Evolutionary conservation across 2,113 vertebrate genomes (phyloP).

Genomic region (Myiagra hebetior): DNA sequence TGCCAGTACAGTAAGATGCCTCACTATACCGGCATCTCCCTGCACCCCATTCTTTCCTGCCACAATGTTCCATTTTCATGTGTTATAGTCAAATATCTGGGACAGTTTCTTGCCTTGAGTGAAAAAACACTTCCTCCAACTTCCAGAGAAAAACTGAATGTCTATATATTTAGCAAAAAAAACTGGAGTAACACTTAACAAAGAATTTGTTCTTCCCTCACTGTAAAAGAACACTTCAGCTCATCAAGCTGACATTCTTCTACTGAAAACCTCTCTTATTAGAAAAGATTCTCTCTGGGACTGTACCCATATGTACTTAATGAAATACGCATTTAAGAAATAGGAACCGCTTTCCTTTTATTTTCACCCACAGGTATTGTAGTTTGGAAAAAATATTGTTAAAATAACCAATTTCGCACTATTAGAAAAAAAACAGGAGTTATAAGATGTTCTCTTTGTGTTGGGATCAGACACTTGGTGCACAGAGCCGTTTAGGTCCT

Average conservation of each 20-base stretch:
- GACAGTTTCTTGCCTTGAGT: constrained; percentile 8
- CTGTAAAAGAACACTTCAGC: background rate
- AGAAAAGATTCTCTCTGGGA: background rate
- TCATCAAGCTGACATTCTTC: background rate
- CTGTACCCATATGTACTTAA: background rate
- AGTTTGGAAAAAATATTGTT: background rate
- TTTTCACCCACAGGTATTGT: background rate
- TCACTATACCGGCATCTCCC: background rate
- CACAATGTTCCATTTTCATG: background rate
- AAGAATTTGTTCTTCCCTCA: background rate
- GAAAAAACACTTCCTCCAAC: background rate
- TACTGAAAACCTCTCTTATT: background rate
- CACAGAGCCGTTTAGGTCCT: background rate
- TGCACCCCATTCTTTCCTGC: background rate
- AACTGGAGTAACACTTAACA: background rate
- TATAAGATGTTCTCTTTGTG: fast-evolving
- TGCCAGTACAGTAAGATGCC: no score
- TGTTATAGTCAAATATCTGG: constrained; percentile 2
- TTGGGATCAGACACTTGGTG: background rate
- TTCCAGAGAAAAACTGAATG: background rate
- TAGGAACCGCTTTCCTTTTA: background rate
- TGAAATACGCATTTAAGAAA: background rate
- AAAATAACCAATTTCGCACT: background rate
- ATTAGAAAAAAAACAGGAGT: background rate
- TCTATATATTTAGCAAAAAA: constrained; percentile 35